Evolutionary conservation across 2,797 vertebrate species (phyloP).

Genomic region (Macropodus opercularis): DNA sequence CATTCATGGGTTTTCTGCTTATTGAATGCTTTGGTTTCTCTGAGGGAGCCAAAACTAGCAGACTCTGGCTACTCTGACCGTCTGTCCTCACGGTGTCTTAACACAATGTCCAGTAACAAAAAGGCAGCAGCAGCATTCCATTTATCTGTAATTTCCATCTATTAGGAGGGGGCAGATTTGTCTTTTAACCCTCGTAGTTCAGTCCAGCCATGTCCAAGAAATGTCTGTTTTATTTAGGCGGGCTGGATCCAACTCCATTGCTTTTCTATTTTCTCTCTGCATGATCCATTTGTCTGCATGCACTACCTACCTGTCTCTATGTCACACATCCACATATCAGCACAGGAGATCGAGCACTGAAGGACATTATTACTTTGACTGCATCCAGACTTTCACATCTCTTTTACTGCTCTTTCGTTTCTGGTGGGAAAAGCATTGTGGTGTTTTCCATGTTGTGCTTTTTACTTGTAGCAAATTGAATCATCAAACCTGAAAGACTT

Average conservation of each 20-base stretch:
- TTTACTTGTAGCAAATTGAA: slow-evolving; percentile 67
- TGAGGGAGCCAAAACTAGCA: slow-evolving; percentile 60
- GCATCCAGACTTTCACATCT: slow-evolving; percentile 57
- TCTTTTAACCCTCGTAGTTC: slow-evolving; percentile 47
- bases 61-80: slow-evolving; percentile 40
- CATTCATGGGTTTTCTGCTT: slow-evolving; percentile 57
- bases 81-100: slow-evolving; percentile 64
- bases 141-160: slow-evolving; percentile 60
- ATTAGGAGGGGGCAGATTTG: slow-evolving; percentile 48
- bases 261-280: slow-evolving; percentile 69
- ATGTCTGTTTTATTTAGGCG: slow-evolving; percentile 65
- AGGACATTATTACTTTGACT: slow-evolving; percentile 73
- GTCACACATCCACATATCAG: slow-evolving; percentile 77
- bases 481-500: slow-evolving; percentile 77
- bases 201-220: slow-evolving; percentile 52
- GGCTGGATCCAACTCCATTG: slow-evolving; percentile 56
- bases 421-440: slow-evolving; percentile 37
- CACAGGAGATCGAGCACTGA: slow-evolving; percentile 80
- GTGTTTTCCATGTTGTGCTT: slow-evolving; percentile 72
- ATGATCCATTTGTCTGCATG: slow-evolving; percentile 80
- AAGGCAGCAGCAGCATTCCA: slow-evolving; percentile 48
- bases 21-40: slow-evolving; percentile 62
- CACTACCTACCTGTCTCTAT: slow-evolving; percentile 60
- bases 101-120: slow-evolving; percentile 58
- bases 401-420: slow-evolving; percentile 47